These are phyloP conservation scores for Dynastes maya DNA, from an alignment of 2,888 invertebrate genomes.

Conservation along the genomic window DNA sequence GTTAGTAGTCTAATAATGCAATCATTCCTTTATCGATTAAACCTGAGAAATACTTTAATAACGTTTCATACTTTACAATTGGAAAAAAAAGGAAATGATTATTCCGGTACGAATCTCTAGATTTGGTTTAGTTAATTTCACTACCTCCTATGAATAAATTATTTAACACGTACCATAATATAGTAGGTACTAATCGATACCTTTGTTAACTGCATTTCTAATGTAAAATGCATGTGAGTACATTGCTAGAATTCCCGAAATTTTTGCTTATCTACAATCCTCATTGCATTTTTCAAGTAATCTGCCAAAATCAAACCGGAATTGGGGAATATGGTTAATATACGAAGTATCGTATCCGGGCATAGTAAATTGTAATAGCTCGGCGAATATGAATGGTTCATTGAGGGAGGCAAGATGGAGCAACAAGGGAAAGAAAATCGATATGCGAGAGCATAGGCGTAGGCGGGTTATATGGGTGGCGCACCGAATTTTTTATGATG, in stretches of 20 bases:
- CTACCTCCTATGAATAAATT: too few relatives aligned
- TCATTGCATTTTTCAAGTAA: neutral
- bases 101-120: too few relatives aligned
- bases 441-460: conserved; percentile 48
- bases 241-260: neutral
- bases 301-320: neutral
- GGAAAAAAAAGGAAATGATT: too few relatives aligned
- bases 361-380: conserved; percentile 37
- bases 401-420: conserved; percentile 54
- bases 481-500: conserved; percentile 17
- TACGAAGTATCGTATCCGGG: neutral
- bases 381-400: conserved; percentile 58
- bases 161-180: too few relatives aligned
- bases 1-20: too few relatives aligned
- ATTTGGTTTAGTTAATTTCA: too few relatives aligned
- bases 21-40: too few relatives aligned
- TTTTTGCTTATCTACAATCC: neutral
- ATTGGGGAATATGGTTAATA: neutral
- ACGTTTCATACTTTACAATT: too few relatives aligned
- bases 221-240: too few relatives aligned
- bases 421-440: conserved; percentile 54
- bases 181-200: too few relatives aligned
- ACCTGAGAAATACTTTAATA: too few relatives aligned
- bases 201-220: too few relatives aligned
- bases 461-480: conserved; percentile 45